A percentile compares a stretch with the other conserved stretches of the same genome.
phyloP scores from a whole-genome alignment of 2,888 invertebrate species.

The Siphlonurus alternatus region DNA sequence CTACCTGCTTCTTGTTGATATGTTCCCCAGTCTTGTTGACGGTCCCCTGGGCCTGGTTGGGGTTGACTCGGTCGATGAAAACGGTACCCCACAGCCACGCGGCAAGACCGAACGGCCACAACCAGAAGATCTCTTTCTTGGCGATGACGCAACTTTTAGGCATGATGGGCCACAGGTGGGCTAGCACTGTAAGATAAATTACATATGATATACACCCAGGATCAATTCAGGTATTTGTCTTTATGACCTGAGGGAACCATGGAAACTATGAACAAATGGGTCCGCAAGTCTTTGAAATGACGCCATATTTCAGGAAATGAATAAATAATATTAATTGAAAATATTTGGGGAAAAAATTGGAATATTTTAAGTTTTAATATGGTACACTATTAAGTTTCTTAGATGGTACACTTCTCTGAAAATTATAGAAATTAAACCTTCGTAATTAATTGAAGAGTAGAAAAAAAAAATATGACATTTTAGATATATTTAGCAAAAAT shows the following conservation, averaged over 20 bases:
- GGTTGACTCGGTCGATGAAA: slow-evolving; percentile 33
- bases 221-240: background rate
- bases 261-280: background rate
- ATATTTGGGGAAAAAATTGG: too few relatives aligned
- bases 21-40: slow-evolving; percentile 22
- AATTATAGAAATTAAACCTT: too few relatives aligned
- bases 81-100: slow-evolving; percentile 35
- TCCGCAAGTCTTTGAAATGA: too few relatives aligned
- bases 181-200: slow-evolving; percentile 12
- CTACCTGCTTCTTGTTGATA: slow-evolving; percentile 21
- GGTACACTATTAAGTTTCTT: too few relatives aligned
- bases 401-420: too few relatives aligned
- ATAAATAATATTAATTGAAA: too few relatives aligned
- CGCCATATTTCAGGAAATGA: too few relatives aligned
- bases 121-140: slow-evolving; percentile 34
- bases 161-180: slow-evolving; percentile 28
- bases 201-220: background rate
- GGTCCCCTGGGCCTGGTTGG: slow-evolving; percentile 25
- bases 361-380: too few relatives aligned
- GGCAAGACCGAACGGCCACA: slow-evolving; percentile 33
- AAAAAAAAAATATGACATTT: too few relatives aligned
- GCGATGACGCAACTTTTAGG: slow-evolving; percentile 31
- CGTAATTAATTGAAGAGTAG: too few relatives aligned
- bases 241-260: background rate
- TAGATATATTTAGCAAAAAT: too few relatives aligned